These are phyloP conservation scores for Strix uralensis DNA, from an alignment of 2,113 vertebrate species.

Conservation along the genomic window DNA sequence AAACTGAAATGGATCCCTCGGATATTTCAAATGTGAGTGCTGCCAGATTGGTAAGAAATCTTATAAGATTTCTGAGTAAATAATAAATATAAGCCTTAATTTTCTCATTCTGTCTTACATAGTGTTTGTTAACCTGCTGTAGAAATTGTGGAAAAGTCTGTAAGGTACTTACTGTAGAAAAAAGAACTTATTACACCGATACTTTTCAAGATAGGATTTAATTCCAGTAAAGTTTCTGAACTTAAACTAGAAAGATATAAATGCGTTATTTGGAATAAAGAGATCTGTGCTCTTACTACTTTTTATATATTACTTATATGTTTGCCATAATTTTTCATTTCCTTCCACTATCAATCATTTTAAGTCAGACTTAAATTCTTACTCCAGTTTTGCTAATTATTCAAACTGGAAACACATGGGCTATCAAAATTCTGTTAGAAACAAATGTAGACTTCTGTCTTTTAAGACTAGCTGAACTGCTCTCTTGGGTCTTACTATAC, in stretches of 20 bases:
- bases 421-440: not conserved
- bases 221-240: not conserved
- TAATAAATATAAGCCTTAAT: not conserved
- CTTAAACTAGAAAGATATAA: not conserved
- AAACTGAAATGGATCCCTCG: slow-evolving; percentile 90
- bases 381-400: not conserved
- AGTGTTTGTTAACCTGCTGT: not conserved
- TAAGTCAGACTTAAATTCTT: not conserved
- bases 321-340: not conserved
- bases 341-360: not conserved
- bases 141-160: not conserved
- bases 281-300: not conserved
- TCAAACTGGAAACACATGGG: not conserved
- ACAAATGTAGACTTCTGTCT: not conserved
- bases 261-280: not conserved
- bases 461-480: not conserved
- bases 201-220: not conserved
- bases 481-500: not conserved
- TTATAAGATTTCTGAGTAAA: slow-evolving; percentile 24
- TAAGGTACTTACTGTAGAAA: not conserved
- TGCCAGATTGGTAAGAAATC: slow-evolving; percentile 83
- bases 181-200: not conserved
- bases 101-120: not conserved
- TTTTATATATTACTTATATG: not conserved
- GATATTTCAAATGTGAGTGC: slow-evolving; percentile 99